These are phyloP conservation scores for Patiria pectinifera DNA, from an alignment of 53 echinoderm and acorn worm genomes.

Conservation along the genomic window DNA sequence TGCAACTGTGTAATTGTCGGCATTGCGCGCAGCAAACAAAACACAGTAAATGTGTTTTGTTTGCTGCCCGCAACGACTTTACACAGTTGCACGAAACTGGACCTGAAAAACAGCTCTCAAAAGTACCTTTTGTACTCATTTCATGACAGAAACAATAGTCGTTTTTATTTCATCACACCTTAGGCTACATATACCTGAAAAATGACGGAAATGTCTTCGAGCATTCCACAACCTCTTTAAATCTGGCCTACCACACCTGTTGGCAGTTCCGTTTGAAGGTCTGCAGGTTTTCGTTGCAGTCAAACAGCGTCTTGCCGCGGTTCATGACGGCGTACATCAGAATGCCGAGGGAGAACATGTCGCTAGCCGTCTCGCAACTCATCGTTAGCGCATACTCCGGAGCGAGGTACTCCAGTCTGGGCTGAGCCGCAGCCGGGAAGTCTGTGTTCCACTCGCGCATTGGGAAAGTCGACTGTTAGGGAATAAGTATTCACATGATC, in stretches of 20 bases:
- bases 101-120: too few relatives aligned
- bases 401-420: slow-evolving; percentile 87
- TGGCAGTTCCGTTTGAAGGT: slow-evolving; percentile 82
- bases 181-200: too few relatives aligned
- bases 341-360: slow-evolving; percentile 94
- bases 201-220: too few relatives aligned
- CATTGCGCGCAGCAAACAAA: too few relatives aligned
- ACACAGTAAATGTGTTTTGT: too few relatives aligned
- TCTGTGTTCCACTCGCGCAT: slow-evolving; percentile 74
- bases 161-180: too few relatives aligned
- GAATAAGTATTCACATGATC: not conserved
- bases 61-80: too few relatives aligned
- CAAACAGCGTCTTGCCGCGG: slow-evolving; percentile 81
- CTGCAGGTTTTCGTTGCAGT: slow-evolving; percentile 82
- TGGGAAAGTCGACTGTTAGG: slow-evolving; percentile 72
- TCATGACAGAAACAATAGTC: too few relatives aligned
- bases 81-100: too few relatives aligned
- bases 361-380: slow-evolving; percentile 97
- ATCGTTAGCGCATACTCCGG: slow-evolving; percentile 91
- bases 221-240: too few relatives aligned
- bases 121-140: too few relatives aligned
- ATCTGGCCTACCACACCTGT: slow-evolving; percentile 65
- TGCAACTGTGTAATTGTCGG: too few relatives aligned
- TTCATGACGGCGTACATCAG: slow-evolving; percentile 91
- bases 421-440: slow-evolving; percentile 78